These are phyloP conservation scores for Tragelaphus strepsiceros DNA, from an alignment of 2,113 vertebrate species.

Conservation along the genomic window DNA sequence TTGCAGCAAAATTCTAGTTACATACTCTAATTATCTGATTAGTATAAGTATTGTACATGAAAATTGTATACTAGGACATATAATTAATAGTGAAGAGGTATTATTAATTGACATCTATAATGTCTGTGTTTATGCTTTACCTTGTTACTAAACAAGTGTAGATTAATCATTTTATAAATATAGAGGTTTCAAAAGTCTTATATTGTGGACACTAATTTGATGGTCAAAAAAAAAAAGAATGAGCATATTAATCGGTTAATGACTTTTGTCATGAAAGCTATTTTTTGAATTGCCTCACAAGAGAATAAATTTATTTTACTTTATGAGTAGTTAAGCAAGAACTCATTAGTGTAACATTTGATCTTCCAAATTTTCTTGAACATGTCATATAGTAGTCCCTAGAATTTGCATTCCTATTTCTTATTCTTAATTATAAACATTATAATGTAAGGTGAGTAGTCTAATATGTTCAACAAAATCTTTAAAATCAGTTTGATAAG, in stretches of 20 bases:
- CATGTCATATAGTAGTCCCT: neutral
- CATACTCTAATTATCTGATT: constrained; percentile 44
- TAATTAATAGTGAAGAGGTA: constrained; percentile 41
- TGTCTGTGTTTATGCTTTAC: constrained; percentile 2
- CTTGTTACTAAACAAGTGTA: constrained; percentile 11
- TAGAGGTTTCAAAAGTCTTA: too few relatives aligned
- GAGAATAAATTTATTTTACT: neutral
- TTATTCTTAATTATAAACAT: neutral
- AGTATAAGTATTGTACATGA: constrained; percentile 8
- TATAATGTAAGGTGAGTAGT: neutral
- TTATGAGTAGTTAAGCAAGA: neutral
- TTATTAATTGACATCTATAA: neutral
- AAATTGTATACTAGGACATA: constrained; percentile 2
- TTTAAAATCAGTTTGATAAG: neutral
- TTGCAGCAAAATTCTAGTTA: constrained; percentile 19
- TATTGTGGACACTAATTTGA: too few relatives aligned
- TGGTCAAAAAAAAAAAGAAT: neutral
- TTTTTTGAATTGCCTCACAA: neutral
- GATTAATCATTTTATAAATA: neutral
- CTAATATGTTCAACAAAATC: neutral
- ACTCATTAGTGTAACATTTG: neutral
- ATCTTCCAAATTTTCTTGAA: neutral
- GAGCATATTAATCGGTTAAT: neutral
- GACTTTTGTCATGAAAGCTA: neutral
- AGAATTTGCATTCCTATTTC: neutral